Percentiles rank a stretch among this genome's conserved stretches.
Conservation (phyloP, 2,888 invertebrate species). For the Mythimna impura region DNA sequence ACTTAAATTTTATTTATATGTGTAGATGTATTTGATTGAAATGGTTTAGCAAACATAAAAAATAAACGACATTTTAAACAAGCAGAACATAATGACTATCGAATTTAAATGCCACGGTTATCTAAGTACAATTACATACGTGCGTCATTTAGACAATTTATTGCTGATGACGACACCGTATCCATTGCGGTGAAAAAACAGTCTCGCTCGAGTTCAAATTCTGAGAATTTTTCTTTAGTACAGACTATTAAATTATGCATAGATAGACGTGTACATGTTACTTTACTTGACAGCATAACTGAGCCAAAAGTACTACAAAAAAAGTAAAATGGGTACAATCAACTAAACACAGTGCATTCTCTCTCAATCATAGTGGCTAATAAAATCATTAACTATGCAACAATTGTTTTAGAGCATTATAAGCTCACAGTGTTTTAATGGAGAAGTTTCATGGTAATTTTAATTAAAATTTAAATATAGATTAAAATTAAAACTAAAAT, state of each 20-base stretch:
- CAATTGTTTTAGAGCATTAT: background rate
- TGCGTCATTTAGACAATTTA: conserved; percentile 44
- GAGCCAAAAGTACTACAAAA: background rate
- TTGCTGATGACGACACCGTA: conserved; percentile 23
- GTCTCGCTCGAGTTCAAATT: conserved; percentile 28
- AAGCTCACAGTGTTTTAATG: too few relatives aligned
- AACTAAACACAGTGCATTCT: background rate
- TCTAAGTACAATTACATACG: conserved; percentile 17
- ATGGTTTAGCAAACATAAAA: background rate
- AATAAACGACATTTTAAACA: background rate
- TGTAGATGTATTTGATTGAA: too few relatives aligned
- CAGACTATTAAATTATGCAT: conserved; percentile 17
- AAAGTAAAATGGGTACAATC: background rate
- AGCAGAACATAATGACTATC: background rate
- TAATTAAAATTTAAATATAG: too few relatives aligned
- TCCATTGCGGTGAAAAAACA: conserved; percentile 30
- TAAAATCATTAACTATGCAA: background rate
- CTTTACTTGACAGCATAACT: conserved; percentile 38
- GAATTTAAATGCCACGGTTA: conserved; percentile 23
- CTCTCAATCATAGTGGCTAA: background rate
- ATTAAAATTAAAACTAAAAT: too few relatives aligned
- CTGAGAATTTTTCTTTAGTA: conserved; percentile 36
- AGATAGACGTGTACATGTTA: conserved; percentile 31
- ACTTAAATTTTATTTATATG: too few relatives aligned
- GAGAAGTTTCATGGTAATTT: too few relatives aligned